Evolutionary conservation across 1,140 invertebrate species (phyloP).

Genomic region (Aricia agestis): DNA sequence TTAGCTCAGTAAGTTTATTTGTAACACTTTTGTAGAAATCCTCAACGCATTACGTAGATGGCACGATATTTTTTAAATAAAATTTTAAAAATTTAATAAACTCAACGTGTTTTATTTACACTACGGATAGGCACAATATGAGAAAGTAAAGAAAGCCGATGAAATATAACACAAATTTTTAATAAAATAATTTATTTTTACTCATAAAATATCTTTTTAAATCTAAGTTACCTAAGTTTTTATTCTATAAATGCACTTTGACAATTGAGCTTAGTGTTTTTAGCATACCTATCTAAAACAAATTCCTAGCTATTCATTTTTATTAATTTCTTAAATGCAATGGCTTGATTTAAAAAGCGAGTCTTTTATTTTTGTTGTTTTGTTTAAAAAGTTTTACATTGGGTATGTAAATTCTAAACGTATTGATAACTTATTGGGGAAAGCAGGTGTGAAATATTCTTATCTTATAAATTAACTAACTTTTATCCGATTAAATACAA

Average conservation of each 20-base stretch:
- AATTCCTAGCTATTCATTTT: no score
- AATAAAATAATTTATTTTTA: no score
- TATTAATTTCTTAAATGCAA: not conserved
- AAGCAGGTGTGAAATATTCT: not conserved
- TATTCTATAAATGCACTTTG: not conserved
- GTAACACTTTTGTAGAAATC: conserved; percentile 11
- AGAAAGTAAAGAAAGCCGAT: no score
- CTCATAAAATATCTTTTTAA: not conserved
- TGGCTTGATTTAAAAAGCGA: no score
- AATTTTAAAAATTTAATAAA: conserved; percentile 6
- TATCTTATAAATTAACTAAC: not conserved
- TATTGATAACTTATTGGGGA: not conserved
- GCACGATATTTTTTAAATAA: conserved; percentile 19
- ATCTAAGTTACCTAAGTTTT: conserved; percentile 6
- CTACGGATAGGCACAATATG: not conserved
- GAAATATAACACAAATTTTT: no score
- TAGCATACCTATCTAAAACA: no score
- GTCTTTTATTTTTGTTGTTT: no score
- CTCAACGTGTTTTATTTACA: conserved; percentile 10
- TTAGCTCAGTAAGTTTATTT: not conserved
- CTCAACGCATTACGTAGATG: conserved; percentile 8
- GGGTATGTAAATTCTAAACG: no score
- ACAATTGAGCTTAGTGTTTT: not conserved
- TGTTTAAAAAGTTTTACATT: no score
- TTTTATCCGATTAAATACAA: not conserved